phyloP scores from a whole-genome alignment of 2,888 invertebrate species.

The Lasioglossum oenotherae region DNA sequence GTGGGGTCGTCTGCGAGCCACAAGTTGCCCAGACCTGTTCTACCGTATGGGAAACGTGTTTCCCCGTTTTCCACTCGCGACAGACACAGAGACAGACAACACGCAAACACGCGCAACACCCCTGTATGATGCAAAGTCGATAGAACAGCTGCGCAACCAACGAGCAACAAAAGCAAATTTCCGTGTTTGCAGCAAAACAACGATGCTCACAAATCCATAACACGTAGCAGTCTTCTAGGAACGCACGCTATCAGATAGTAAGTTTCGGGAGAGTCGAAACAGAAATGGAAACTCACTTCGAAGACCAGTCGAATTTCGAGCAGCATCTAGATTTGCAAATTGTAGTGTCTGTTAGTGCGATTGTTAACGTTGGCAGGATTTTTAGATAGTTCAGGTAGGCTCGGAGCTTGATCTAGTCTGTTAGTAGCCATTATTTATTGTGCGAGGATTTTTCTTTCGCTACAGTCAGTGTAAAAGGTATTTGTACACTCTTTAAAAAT shows the following conservation, averaged over 20 bases:
- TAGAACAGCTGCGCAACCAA: slow-evolving; percentile 67
- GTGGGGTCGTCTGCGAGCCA: too few species aligned
- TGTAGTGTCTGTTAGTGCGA: neutral
- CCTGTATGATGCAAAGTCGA: slow-evolving; percentile 28
- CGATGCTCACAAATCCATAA: slow-evolving; percentile 84
- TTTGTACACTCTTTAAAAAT: too few species aligned
- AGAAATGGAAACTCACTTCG: too few species aligned
- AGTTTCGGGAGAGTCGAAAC: too few species aligned
- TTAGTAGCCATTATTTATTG: too few species aligned
- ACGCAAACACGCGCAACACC: slow-evolving; percentile 11
- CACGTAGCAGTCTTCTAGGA: slow-evolving; percentile 71
- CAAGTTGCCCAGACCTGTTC: too few species aligned
- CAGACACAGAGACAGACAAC: slow-evolving; percentile 14
- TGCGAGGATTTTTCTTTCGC: too few species aligned
- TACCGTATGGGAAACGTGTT: neutral
- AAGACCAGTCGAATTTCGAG: too few species aligned
- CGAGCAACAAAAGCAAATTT: slow-evolving; percentile 44
- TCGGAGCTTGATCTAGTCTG: too few species aligned
- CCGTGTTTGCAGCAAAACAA: slow-evolving; percentile 48
- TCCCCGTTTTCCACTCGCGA: neutral
- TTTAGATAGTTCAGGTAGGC: neutral
- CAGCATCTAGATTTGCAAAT: too few species aligned
- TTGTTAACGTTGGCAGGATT: too few species aligned
- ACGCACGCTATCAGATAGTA: neutral
- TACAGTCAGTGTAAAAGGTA: too few species aligned